These are phyloP conservation scores for Fragum fragum DNA, from an alignment of 2,888 invertebrate species.

Conservation along the genomic window DNA sequence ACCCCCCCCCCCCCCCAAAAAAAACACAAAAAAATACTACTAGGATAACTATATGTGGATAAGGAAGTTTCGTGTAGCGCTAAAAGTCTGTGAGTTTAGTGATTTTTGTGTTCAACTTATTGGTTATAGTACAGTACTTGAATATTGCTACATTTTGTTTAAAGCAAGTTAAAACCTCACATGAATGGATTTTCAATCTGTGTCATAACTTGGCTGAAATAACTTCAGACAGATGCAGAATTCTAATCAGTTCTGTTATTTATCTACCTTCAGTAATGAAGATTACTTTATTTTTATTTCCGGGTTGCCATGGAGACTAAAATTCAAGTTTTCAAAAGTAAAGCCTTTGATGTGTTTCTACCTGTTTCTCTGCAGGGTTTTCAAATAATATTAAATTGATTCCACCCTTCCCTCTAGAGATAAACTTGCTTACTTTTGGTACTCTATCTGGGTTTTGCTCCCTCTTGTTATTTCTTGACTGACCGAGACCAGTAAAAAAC, in stretches of 20 bases:
- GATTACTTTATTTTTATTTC: constrained; percentile 27
- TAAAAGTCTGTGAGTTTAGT: too few relatives aligned
- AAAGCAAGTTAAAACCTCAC: neutral
- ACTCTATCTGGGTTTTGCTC: too few relatives aligned
- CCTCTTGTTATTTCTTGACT: too few relatives aligned
- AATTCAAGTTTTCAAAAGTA: constrained; percentile 17
- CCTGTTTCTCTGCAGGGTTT: constrained; percentile 18
- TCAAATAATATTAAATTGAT: constrained; percentile 21
- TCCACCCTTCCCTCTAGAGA: neutral
- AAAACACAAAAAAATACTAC: too few relatives aligned
- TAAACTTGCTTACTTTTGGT: too few relatives aligned
- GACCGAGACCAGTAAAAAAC: too few relatives aligned
- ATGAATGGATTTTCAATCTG: neutral
- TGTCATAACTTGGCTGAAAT: neutral
- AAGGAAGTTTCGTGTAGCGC: too few relatives aligned
- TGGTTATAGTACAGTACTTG: too few relatives aligned
- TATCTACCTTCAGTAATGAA: constrained; percentile 19
- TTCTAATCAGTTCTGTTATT: constrained; percentile 11
- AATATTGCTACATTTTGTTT: too few relatives aligned
- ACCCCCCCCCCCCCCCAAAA: too few relatives aligned
- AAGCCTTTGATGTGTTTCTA: constrained; percentile 9
- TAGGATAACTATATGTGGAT: too few relatives aligned
- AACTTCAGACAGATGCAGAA: neutral
- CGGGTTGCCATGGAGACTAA: constrained; percentile 12
- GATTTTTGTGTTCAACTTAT: too few relatives aligned